phyloP scores from a whole-genome alignment of 2,888 invertebrate genomes.

The Caenorhabditis sinica region DNA sequence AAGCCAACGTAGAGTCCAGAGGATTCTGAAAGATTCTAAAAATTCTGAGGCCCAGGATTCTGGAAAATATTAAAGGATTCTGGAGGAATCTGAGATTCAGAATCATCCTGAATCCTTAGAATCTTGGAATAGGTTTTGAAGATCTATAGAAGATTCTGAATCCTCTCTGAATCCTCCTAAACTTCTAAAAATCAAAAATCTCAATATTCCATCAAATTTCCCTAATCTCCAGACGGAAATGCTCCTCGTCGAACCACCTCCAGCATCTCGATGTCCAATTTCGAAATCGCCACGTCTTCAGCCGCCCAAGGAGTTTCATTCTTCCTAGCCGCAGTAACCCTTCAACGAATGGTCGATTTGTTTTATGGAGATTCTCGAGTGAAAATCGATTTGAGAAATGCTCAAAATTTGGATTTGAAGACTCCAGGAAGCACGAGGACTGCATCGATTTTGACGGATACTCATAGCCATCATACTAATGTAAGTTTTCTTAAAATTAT shows the following conservation, averaged over 20 bases:
- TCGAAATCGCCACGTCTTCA: slow-evolving; percentile 53
- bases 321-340: slow-evolving; percentile 78
- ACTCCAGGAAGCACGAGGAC: slow-evolving; percentile 36
- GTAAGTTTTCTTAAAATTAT: slow-evolving; percentile 8
- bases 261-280: slow-evolving; percentile 54
- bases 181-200: neutral
- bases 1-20: no score
- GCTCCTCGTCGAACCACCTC: slow-evolving; percentile 48
- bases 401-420: slow-evolving; percentile 12
- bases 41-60: no score
- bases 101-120: no score
- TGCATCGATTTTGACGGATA: slow-evolving; percentile 50
- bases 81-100: no score
- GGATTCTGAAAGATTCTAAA: no score
- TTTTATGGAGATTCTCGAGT: slow-evolving; percentile 78
- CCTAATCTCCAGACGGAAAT: slow-evolving; percentile 60
- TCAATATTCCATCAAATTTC: neutral
- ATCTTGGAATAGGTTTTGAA: neutral
- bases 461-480: slow-evolving; percentile 62
- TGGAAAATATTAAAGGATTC: no score
- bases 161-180: neutral
- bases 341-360: slow-evolving; percentile 80
- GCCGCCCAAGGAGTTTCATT: slow-evolving; percentile 76
- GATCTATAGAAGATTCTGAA: neutral
- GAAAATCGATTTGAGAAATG: slow-evolving; percentile 43